A percentile compares a stretch with the other conserved stretches of the same genome.
These are phyloP conservation scores for Mus spretus DNA, from an alignment of 2,797 vertebrate species.

Conservation along the genomic window DNA sequence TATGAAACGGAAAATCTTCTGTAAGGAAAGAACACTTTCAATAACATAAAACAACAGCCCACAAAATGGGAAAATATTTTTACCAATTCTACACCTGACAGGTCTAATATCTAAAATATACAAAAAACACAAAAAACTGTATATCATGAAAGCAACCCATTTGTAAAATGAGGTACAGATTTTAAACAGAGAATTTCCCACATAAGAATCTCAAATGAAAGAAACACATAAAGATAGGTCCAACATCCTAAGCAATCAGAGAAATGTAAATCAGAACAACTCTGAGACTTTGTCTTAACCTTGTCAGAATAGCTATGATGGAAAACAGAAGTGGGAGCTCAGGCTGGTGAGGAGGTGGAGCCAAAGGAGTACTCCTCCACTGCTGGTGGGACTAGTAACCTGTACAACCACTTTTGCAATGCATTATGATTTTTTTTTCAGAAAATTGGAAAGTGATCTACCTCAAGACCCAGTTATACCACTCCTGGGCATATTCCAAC, in stretches of 20 bases:
- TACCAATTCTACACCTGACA: background rate
- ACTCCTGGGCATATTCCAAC: background rate
- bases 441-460: background rate
- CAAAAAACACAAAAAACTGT: background rate
- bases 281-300: background rate
- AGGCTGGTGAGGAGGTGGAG: background rate
- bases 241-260: background rate
- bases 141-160: background rate
- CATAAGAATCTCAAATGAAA: background rate
- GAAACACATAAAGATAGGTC: background rate
- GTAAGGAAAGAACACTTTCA: background rate
- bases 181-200: background rate
- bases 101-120: background rate
- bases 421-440: background rate
- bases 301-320: background rate
- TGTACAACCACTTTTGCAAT: background rate
- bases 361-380: background rate
- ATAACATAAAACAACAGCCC: background rate
- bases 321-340: background rate
- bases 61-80: background rate
- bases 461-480: background rate
- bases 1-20: background rate
- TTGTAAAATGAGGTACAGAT: background rate
- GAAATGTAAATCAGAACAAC: background rate
- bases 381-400: background rate